These are phyloP conservation scores for Ciona savignyi DNA, from an alignment of 23 tunicate genomes.

Conservation along the genomic window DNA sequence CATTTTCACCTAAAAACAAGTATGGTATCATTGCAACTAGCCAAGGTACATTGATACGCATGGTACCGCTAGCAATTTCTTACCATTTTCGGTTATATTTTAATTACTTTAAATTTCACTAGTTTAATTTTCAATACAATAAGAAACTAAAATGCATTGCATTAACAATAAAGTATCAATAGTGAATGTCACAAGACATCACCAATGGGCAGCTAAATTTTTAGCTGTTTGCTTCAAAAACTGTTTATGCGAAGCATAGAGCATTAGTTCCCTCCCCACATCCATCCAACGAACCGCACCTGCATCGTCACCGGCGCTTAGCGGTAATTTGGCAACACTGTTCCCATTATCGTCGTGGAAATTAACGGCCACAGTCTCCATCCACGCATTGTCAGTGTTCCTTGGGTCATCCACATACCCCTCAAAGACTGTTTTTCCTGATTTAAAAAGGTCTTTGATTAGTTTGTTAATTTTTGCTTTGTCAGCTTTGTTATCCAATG, in stretches of 20 bases:
- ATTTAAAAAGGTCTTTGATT: constrained; percentile 38
- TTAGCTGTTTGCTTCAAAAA: constrained; percentile 49
- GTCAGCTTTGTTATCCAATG: constrained; percentile 34
- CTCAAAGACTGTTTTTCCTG: constrained; percentile 45
- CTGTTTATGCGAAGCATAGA: constrained; percentile 64
- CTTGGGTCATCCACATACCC: constrained; percentile 94
- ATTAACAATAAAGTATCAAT: too few species aligned
- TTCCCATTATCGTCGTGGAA: constrained; percentile 79
- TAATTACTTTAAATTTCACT: too few species aligned
- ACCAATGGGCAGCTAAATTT: constrained; percentile 74
- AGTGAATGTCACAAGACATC: too few species aligned
- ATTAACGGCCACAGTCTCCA: constrained; percentile 92
- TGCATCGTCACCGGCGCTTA: constrained; percentile 96
- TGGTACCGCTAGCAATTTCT: too few species aligned
- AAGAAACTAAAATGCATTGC: too few species aligned
- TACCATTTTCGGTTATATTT: too few species aligned
- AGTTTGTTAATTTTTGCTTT: constrained; percentile 16
- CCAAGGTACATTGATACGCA: too few species aligned
- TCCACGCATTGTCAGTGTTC: constrained; percentile 97
- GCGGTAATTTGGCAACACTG: constrained; percentile 50
- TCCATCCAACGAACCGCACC: constrained; percentile 84
- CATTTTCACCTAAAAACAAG: too few species aligned
- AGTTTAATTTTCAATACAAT: too few species aligned
- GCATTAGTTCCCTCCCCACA: constrained; percentile 16
- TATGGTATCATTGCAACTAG: too few species aligned